Conservation (phyloP, 2,113 vertebrate species). For the Grammomys dolichurus region DNA sequence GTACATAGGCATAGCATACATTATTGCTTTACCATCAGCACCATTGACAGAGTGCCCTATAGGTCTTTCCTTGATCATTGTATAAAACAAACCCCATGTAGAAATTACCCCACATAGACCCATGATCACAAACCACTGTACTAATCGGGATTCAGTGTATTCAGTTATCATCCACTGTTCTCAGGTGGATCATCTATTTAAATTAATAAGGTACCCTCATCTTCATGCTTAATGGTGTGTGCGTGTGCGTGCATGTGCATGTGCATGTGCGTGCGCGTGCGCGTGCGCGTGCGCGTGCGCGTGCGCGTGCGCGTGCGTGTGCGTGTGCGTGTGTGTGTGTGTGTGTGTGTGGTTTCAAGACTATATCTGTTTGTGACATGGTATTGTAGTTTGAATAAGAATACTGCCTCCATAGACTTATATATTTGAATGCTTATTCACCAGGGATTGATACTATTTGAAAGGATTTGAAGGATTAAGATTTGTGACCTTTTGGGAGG, state of each 20-base stretch:
- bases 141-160: neutral
- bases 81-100: neutral
- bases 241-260: neutral
- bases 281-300: too few species aligned
- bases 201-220: neutral
- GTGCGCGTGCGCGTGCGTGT: too few species aligned
- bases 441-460: neutral
- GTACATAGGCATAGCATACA: neutral
- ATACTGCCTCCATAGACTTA: too few species aligned
- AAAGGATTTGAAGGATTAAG: neutral
- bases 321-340: neutral
- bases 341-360: neutral
- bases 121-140: neutral
- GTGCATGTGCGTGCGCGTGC: too few species aligned
- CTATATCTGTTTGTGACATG: neutral
- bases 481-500: neutral
- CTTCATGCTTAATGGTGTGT: neutral
- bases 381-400: neutral
- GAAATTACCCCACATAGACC: neutral
- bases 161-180: neutral
- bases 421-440: neutral
- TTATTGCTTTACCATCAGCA: neutral
- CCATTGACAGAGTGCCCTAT: neutral
- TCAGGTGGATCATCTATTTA: neutral
- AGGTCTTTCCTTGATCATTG: neutral